phyloP scores from a whole-genome alignment of 2,888 invertebrate genomes.

The Pterostichus niger region DNA sequence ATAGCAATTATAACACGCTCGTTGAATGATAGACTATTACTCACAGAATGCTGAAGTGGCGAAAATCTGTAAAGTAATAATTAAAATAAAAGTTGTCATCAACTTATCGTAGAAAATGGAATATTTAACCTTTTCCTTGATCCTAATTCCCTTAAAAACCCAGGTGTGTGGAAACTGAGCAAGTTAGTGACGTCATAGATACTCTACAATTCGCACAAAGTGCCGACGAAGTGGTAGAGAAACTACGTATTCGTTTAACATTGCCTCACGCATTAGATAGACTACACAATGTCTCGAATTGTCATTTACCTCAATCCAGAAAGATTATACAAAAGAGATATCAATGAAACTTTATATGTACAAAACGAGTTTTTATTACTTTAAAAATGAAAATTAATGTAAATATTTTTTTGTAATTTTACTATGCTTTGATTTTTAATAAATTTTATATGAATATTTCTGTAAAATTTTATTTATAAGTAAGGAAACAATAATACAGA shows the following conservation, averaged over 20 bases:
- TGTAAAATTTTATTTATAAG: background rate
- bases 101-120: no score
- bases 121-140: no score
- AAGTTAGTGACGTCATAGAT: slow-evolving; percentile 78
- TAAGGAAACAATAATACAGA: background rate
- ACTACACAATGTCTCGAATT: slow-evolving; percentile 78
- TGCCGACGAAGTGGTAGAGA: slow-evolving; percentile 74
- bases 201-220: slow-evolving; percentile 75
- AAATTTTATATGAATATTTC: slow-evolving; percentile 2
- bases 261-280: slow-evolving; percentile 75
- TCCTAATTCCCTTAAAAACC: background rate
- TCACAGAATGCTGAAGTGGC: no score
- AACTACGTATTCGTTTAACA: slow-evolving; percentile 73
- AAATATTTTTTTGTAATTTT: background rate
- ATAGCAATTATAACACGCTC: no score
- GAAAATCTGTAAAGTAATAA: no score
- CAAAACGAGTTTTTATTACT: background rate
- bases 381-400: slow-evolving; percentile 1
- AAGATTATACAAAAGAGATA: slow-evolving; percentile 78
- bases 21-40: no score
- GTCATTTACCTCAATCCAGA: slow-evolving; percentile 78
- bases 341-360: slow-evolving; percentile 71
- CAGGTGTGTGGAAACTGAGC: slow-evolving; percentile 79
- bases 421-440: background rate
- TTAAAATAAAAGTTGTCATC: no score